Conservation (phyloP, 1,140 invertebrate genomes). For the Phthorimaea operculella region DNA sequence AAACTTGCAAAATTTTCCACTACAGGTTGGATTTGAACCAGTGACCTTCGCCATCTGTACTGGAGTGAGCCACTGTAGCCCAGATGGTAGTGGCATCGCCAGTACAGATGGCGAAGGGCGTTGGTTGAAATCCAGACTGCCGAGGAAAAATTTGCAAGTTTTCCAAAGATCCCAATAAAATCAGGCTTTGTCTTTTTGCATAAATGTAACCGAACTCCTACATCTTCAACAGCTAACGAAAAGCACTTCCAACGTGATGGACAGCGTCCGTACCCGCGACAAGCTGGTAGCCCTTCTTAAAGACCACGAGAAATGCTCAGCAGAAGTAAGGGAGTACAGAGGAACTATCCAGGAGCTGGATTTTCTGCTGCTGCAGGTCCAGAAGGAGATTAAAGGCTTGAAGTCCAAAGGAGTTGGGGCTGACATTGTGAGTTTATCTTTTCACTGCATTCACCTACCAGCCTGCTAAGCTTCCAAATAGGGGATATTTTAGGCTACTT, state of each 20-base stretch:
- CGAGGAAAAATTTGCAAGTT: too few species aligned
- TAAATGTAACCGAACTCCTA: too few species aligned
- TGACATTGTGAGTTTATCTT: conserved; percentile 38
- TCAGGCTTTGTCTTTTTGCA: too few species aligned
- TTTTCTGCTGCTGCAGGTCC: conserved; percentile 59
- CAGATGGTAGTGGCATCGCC: too few species aligned
- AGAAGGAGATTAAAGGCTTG: conserved; percentile 57
- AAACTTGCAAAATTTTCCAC: too few species aligned
- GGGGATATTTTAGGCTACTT: too few species aligned
- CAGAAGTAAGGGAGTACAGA: conserved; percentile 65
- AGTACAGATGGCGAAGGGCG: too few species aligned
- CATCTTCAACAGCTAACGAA: conserved; percentile 52
- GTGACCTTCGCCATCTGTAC: too few species aligned
- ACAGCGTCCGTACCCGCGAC: conserved; percentile 59
- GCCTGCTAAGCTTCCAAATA: neutral
- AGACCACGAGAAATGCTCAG: conserved; percentile 58
- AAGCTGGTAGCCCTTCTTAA: conserved; percentile 61
- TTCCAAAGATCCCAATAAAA: too few species aligned
- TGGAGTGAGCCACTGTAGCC: too few species aligned
- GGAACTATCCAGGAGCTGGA: conserved; percentile 67
- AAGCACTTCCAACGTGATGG: conserved; percentile 64
- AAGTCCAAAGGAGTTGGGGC: conserved; percentile 46
- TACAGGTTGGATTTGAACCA: too few species aligned
- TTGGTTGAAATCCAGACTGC: too few species aligned
- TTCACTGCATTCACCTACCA: neutral